Conservation (phyloP, 1,140 invertebrate genomes). For the Cephus cinctus region DNA sequence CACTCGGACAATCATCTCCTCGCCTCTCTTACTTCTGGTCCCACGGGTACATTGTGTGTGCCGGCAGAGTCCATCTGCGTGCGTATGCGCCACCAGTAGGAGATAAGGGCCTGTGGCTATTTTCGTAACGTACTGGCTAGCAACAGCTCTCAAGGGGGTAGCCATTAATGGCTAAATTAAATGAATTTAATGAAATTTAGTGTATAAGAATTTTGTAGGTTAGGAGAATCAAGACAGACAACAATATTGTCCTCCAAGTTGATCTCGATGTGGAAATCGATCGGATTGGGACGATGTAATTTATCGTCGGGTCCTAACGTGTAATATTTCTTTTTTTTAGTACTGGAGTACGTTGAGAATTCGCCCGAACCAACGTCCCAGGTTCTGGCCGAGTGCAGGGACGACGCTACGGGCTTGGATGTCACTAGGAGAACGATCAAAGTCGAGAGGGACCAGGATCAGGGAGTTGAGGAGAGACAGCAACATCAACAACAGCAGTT, state of each 20-base stretch:
- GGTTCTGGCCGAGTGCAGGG: background rate
- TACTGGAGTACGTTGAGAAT: slow-evolving; percentile 15
- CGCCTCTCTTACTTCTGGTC: no score
- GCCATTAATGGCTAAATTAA: background rate
- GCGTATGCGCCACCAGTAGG: slow-evolving; percentile 19
- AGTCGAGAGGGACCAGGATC: slow-evolving; percentile 20
- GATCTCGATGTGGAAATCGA: background rate
- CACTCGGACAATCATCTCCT: no score
- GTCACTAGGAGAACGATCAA: slow-evolving; percentile 21
- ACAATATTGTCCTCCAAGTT: background rate
- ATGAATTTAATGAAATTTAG: background rate
- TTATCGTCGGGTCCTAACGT: no score
- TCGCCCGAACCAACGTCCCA: background rate
- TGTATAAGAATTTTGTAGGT: background rate
- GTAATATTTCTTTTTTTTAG: slow-evolving; percentile 16
- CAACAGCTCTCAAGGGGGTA: slow-evolving; percentile 27
- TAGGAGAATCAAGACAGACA: background rate
- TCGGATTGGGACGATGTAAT: no score
- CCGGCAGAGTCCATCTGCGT: no score
- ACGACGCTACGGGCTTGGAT: slow-evolving; percentile 6
- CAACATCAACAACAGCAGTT: slow-evolving; percentile 12
- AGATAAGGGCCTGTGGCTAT: slow-evolving; percentile 35
- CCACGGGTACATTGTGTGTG: no score
- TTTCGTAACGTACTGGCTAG: slow-evolving; percentile 37
- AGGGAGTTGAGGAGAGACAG: slow-evolving; percentile 10